Percentiles rank a stretch among this genome's conserved stretches.
Conservation (phyloP, 2,888 invertebrate species). For the Hybos culiciformis region DNA sequence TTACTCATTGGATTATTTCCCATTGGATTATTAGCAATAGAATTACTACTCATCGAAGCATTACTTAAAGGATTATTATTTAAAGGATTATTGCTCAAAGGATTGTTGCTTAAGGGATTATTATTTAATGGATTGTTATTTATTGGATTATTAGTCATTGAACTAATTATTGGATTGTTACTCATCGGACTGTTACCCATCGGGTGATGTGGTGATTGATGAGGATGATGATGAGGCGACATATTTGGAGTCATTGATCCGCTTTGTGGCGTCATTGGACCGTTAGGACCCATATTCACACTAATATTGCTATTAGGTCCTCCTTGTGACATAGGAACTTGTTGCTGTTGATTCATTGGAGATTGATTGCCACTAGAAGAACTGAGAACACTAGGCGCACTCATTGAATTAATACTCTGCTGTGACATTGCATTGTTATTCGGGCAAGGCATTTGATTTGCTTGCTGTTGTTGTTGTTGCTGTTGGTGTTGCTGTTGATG, state of each 20-base stretch:
- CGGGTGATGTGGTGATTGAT: too few relatives aligned
- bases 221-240: too few relatives aligned
- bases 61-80: too few relatives aligned
- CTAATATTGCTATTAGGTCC: conserved; percentile 11
- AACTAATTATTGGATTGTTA: too few relatives aligned
- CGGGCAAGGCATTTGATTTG: conserved; percentile 30
- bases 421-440: conserved; percentile 24
- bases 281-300: conserved; percentile 12
- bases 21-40: too few relatives aligned
- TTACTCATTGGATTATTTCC: too few relatives aligned
- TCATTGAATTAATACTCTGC: conserved; percentile 37
- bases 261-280: conserved; percentile 8
- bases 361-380: conserved; percentile 17
- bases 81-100: too few relatives aligned
- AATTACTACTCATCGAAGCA: too few relatives aligned
- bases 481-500: conserved; percentile 39
- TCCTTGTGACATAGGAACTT: conserved; percentile 34
- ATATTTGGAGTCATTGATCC: conserved; percentile 21
- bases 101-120: too few relatives aligned
- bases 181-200: too few relatives aligned
- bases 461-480: conserved; percentile 21
- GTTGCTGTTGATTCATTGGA: conserved; percentile 30
- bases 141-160: too few relatives aligned
- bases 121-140: too few relatives aligned
- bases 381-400: conserved; percentile 18